These are phyloP conservation scores for Alectura lathami DNA, from an alignment of 2,113 vertebrate species.

Conservation along the genomic window DNA sequence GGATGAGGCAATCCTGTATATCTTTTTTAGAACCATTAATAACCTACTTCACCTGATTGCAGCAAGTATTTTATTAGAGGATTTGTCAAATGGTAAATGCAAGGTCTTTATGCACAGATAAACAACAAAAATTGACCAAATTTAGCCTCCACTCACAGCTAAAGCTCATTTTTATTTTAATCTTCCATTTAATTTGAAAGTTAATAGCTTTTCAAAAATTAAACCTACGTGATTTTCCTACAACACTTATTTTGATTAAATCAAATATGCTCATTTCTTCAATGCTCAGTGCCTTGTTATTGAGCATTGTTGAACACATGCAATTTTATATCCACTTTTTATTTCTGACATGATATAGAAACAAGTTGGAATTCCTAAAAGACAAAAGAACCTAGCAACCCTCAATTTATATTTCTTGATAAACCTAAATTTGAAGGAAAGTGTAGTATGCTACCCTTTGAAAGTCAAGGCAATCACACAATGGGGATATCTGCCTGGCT, in stretches of 20 bases:
- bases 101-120: slow-evolving; percentile 78
- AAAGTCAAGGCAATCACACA: not conserved
- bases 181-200: slow-evolving; percentile 79
- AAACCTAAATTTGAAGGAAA: not conserved
- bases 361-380: not conserved
- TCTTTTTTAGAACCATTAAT: slow-evolving; percentile 84
- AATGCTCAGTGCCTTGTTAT: slow-evolving; percentile 54
- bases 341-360: not conserved
- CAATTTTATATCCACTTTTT: slow-evolving; percentile 16
- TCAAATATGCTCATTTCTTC: slow-evolving; percentile 51
- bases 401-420: not conserved
- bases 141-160: slow-evolving; percentile 76
- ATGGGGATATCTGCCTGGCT: not conserved
- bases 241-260: slow-evolving; percentile 76
- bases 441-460: not conserved
- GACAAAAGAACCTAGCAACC: not conserved
- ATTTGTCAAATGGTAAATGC: slow-evolving; percentile 81
- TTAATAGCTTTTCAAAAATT: slow-evolving; percentile 79
- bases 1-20: slow-evolving; percentile 82
- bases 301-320: slow-evolving; percentile 12
- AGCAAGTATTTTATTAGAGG: slow-evolving; percentile 74
- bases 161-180: slow-evolving; percentile 75
- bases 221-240: slow-evolving; percentile 69
- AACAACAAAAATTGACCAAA: slow-evolving; percentile 82
- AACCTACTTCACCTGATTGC: slow-evolving; percentile 85